phyloP scores from a whole-genome alignment of 2,797 vertebrate species.

The Somateria mollissima region DNA sequence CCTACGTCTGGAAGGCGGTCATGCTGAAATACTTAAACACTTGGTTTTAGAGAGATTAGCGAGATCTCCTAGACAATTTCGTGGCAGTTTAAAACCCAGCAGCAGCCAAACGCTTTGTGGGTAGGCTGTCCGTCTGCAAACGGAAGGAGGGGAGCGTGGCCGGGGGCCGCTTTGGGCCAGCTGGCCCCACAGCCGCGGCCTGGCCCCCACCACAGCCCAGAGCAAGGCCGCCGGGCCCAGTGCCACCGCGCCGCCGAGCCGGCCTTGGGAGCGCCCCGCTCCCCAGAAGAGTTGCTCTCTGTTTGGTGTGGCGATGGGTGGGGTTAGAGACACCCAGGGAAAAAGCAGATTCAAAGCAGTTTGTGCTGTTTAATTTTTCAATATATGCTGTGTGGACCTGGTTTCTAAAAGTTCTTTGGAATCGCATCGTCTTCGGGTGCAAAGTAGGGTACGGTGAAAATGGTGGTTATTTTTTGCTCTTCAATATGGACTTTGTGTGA shows the following conservation, averaged over 20 bases:
- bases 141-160: neutral
- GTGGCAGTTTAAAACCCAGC: neutral
- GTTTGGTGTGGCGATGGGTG: constrained; percentile 66
- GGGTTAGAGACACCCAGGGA: constrained; percentile 50
- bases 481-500: neutral
- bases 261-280: constrained; percentile 53
- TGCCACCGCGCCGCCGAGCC: constrained; percentile 60
- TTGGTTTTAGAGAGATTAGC: neutral
- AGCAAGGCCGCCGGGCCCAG: neutral
- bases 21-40: neutral
- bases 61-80: neutral
- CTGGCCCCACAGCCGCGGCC: neutral
- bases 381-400: fast-evolving
- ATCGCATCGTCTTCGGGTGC: neutral
- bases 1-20: neutral
- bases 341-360: constrained; percentile 37
- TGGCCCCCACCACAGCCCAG: neutral
- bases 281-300: constrained; percentile 7
- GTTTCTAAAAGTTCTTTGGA: neutral
- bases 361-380: constrained; percentile 7
- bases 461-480: neutral
- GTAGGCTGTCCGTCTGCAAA: neutral
- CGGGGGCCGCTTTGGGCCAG: neutral
- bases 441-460: neutral
- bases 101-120: neutral